phyloP scores from a whole-genome alignment of 2,113 vertebrate species.

The Dasyprocta punctata region DNA sequence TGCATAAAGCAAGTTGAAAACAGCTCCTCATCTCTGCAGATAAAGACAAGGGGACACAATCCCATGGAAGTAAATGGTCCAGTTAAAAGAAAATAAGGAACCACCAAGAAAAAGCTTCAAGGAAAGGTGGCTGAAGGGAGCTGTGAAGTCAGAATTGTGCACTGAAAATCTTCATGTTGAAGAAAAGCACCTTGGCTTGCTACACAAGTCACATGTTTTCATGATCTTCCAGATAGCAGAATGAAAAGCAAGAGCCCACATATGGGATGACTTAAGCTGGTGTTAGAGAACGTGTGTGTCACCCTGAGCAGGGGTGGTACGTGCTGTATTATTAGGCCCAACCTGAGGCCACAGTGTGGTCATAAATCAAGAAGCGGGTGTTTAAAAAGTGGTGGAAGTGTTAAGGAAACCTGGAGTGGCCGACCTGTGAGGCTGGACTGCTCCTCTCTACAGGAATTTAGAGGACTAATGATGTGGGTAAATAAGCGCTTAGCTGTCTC shows the following conservation, averaged over 20 bases:
- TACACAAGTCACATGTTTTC: conserved; percentile 59
- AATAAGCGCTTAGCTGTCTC: conserved; percentile 79
- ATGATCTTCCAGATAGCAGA: conserved; percentile 55
- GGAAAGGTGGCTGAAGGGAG: background rate
- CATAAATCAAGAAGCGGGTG: conserved; percentile 81
- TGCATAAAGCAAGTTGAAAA: background rate
- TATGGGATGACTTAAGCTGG: conserved; percentile 79
- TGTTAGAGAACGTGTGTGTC: conserved; percentile 76
- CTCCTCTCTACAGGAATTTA: conserved; percentile 75
- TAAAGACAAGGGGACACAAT: background rate
- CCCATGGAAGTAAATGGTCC: background rate
- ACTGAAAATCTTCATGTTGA: conserved; percentile 27
- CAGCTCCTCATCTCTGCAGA: background rate
- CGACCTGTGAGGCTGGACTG: conserved; percentile 71
- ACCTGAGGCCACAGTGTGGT: conserved; percentile 69
- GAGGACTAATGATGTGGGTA: conserved; percentile 81
- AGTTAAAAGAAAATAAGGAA: background rate
- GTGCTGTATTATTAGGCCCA: conserved; percentile 75
- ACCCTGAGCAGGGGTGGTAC: conserved; percentile 61
- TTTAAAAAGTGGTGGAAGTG: conserved; percentile 81
- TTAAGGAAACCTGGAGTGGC: conserved; percentile 78
- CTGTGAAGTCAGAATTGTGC: background rate
- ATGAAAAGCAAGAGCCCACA: conserved; percentile 52
- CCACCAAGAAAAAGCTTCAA: background rate
- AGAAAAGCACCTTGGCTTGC: conserved; percentile 58